phyloP scores from a whole-genome alignment of 2,888 invertebrate species.

The Halictus ligatus region DNA sequence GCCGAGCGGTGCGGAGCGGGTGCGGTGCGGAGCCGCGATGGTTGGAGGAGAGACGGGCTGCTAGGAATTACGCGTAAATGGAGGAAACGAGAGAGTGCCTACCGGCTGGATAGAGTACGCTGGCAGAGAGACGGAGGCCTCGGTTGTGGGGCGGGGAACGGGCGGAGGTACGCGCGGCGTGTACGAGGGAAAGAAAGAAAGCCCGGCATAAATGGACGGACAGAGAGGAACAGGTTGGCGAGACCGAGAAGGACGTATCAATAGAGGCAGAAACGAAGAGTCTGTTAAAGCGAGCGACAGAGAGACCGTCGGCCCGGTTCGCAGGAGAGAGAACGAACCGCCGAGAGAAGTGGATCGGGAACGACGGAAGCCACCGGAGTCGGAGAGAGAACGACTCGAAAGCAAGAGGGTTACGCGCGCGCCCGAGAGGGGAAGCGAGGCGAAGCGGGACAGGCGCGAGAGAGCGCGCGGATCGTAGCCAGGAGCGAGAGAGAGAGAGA shows the following conservation, averaged over 20 bases:
- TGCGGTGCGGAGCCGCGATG: background rate
- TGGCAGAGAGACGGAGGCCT: constrained; percentile 37
- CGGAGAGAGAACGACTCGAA: background rate
- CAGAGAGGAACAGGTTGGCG: constrained; percentile 2
- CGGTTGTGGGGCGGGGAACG: constrained; percentile 30
- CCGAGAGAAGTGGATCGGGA: constrained; percentile 6
- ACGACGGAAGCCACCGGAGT: constrained; percentile 6
- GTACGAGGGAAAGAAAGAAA: constrained; percentile 32
- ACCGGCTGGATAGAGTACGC: constrained; percentile 34
- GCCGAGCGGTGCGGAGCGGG: background rate
- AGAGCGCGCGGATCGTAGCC: constrained; percentile 3
- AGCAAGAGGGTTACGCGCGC: constrained; percentile 1
- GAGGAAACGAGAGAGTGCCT: constrained; percentile 31
- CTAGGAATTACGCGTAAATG: constrained; percentile 47
- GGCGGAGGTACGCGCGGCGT: constrained; percentile 15
- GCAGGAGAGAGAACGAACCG: constrained; percentile 20
- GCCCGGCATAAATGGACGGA: constrained; percentile 34
- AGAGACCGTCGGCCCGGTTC: background rate
- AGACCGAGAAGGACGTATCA: constrained; percentile 27
- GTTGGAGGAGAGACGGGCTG: background rate
- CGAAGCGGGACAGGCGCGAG: constrained; percentile 21
- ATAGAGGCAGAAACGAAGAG: constrained; percentile 46
- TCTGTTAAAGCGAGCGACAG: constrained; percentile 31
- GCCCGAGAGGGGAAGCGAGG: constrained; percentile 1
- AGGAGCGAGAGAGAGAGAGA: background rate